These are phyloP conservation scores for Tachysurus vachellii DNA, from an alignment of 2,113 vertebrate species.

Conservation along the genomic window DNA sequence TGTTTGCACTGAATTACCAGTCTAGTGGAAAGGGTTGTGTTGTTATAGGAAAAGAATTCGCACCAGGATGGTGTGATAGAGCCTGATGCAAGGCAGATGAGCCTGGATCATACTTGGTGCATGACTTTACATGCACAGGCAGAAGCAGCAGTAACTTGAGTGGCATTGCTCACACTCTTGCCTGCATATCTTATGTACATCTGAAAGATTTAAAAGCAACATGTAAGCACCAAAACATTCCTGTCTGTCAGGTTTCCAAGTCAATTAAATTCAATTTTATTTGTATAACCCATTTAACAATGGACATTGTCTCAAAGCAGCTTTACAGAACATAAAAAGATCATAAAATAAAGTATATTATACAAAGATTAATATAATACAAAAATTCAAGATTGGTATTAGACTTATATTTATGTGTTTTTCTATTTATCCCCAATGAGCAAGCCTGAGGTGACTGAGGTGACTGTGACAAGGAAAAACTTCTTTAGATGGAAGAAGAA, in stretches of 20 bases:
- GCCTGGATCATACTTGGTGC: slow-evolving; percentile 1
- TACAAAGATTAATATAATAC: too few species aligned
- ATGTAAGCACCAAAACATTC: neutral
- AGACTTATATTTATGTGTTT: too few species aligned
- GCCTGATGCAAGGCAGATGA: neutral
- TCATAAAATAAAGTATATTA: too few species aligned
- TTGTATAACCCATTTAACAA: too few species aligned
- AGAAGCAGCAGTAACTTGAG: slow-evolving; percentile 6
- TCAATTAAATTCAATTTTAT: too few species aligned
- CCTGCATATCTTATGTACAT: slow-evolving; percentile 6
- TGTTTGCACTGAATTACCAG: neutral
- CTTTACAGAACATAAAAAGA: too few species aligned
- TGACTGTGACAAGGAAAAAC: too few species aligned
- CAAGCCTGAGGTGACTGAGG: too few species aligned
- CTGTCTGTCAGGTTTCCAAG: neutral
- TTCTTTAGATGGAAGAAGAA: too few species aligned
- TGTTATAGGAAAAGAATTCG: neutral
- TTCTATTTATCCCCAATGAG: too few species aligned
- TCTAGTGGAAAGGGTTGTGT: neutral
- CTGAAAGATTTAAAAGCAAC: neutral
- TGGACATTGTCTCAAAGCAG: too few species aligned
- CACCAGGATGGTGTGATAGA: neutral
- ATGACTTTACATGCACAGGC: slow-evolving; percentile 16
- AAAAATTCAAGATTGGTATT: too few species aligned
- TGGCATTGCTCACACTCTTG: neutral